Conservation (phyloP, 2,888 invertebrate species). For the Steinernema carpocapsae region DNA sequence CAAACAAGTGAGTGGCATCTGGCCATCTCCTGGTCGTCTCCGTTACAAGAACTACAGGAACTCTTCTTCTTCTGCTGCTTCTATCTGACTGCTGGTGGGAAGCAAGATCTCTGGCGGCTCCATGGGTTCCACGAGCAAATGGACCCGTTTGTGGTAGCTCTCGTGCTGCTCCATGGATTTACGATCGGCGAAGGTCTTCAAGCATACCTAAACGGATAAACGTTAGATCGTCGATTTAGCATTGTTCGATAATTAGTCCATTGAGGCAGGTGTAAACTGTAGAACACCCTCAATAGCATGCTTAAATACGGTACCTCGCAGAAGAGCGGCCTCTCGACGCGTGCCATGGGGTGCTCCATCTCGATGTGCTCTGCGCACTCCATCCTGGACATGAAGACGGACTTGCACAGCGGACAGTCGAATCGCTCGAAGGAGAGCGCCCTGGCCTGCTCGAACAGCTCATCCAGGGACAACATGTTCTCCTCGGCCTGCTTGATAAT, state of each 20-base stretch:
- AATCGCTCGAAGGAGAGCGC: slow-evolving; percentile 63
- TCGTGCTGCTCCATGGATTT: slow-evolving; percentile 61
- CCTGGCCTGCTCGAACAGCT: slow-evolving; percentile 57
- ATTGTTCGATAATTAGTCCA: background rate
- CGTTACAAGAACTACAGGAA: too few relatives aligned
- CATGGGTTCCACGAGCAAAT: slow-evolving; percentile 51
- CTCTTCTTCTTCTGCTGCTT: too few relatives aligned
- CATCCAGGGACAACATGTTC: slow-evolving; percentile 44
- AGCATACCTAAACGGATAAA: slow-evolving; percentile 51
- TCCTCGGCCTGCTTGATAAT: slow-evolving; percentile 50
- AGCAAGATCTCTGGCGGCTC: slow-evolving; percentile 43
- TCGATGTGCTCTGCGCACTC: slow-evolving; percentile 62
- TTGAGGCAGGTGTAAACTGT: too few relatives aligned
- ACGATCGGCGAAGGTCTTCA: slow-evolving; percentile 55
- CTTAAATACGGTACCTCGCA: slow-evolving; percentile 55
- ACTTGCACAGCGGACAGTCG: slow-evolving; percentile 67
- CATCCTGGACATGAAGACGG: slow-evolving; percentile 57
- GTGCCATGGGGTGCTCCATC: slow-evolving; percentile 56
- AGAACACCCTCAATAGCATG: too few relatives aligned
- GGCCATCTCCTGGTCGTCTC: slow-evolving; percentile 34
- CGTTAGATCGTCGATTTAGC: background rate
- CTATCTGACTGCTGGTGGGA: slow-evolving; percentile 37
- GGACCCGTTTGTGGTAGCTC: slow-evolving; percentile 64
- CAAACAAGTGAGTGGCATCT: background rate
- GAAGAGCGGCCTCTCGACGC: slow-evolving; percentile 56